Evolutionary conservation across 2,797 vertebrate species (phyloP).

Genomic region (Arctocebus calabarensis): DNA sequence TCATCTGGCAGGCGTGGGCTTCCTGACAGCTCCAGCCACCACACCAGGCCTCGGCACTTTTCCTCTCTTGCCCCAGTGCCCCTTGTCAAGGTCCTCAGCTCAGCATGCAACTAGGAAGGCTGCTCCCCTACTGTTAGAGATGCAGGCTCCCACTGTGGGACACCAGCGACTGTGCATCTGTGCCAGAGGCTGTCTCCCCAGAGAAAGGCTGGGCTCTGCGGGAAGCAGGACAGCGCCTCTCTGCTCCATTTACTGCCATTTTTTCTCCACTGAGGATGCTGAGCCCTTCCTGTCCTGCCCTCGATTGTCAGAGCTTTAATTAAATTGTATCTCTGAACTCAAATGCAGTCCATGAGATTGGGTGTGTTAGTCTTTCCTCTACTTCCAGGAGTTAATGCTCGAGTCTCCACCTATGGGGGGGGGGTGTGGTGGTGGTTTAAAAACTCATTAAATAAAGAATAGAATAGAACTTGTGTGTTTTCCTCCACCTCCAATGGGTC

Average conservation of each 20-base stretch:
- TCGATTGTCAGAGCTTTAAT: not conserved
- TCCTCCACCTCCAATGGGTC: no score
- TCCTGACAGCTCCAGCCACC: not conserved
- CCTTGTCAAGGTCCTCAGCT: not conserved
- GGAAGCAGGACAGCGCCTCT: not conserved
- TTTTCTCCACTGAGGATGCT: not conserved
- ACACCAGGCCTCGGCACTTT: fast-evolving
- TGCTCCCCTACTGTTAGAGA: not conserved
- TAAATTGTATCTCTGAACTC: not conserved
- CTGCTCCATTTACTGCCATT: not conserved
- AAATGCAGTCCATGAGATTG: not conserved
- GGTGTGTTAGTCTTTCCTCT: no score
- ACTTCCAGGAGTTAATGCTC: no score
- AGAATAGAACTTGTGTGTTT: no score
- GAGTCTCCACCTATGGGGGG: no score
- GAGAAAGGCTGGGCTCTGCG: not conserved
- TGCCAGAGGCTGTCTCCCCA: not conserved
- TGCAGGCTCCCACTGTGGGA: fast-evolving
- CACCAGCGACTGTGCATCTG: not conserved
- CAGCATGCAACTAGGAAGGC: no score
- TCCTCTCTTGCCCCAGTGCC: not conserved
- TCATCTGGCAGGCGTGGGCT: no score
- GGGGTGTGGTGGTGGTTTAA: no score
- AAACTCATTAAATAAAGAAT: no score
- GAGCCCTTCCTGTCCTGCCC: not conserved